phyloP scores from a whole-genome alignment of 2,113 vertebrate species.

The Sylvietta virens region DNA sequence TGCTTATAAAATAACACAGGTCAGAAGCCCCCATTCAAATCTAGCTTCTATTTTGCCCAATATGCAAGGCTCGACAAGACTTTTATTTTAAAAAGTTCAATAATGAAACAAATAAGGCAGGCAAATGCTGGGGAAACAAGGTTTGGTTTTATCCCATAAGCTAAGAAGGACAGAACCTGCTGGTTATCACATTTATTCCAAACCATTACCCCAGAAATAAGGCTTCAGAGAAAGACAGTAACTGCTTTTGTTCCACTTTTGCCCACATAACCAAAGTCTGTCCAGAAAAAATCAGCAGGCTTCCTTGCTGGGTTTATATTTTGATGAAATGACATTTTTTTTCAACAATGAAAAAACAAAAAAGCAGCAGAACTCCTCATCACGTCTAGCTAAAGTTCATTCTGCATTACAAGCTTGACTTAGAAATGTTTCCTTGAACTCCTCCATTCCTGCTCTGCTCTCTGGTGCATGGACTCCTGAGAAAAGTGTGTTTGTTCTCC shows the following conservation, averaged over 20 bases:
- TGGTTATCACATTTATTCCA: not conserved
- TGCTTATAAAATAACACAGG: not conserved
- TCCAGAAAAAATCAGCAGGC: not conserved
- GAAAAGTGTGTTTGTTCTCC: not conserved
- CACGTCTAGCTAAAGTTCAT: not conserved
- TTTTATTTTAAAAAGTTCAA: not conserved
- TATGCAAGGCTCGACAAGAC: not conserved
- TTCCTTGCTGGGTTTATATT: not conserved
- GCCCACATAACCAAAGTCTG: not conserved
- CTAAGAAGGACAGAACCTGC: not conserved
- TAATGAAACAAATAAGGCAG: not conserved
- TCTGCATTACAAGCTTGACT: not conserved
- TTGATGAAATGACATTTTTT: not conserved
- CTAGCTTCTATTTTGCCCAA: not conserved
- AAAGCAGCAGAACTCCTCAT: not conserved
- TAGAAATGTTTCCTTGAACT: not conserved
- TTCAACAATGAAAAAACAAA: not conserved
- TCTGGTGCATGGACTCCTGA: not conserved
- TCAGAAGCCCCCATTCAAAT: not conserved
- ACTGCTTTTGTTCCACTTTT: not conserved
- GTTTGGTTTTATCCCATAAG: not conserved
- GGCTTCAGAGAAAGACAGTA: not conserved
- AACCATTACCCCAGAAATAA: not conserved
- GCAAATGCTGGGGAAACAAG: not conserved
- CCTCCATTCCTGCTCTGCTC: not conserved